Base-by-base conservation (phyloP, 2,888 invertebrate genomes). In the Dasysyrphus albostriatus region DNA sequence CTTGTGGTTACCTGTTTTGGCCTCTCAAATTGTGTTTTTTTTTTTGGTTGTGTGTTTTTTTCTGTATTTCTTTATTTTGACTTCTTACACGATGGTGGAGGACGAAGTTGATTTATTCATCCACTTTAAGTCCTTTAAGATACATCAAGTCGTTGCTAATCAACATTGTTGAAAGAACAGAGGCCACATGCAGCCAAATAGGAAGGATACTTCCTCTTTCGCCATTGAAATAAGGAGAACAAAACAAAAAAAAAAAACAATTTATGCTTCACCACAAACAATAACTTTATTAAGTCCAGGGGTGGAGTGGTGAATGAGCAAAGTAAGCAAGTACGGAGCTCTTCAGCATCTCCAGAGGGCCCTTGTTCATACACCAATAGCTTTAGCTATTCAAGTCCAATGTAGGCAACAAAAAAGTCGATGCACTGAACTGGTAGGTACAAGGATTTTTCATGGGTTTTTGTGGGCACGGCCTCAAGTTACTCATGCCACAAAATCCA, bases 71-170 rank as follows among this genome's bases (percentile, higher is more conserved):
- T 59, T 16, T 59, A 19, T 59, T 59, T 19, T 39, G 59, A 59
- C 59, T 61, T 14, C 24, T 1, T 19, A 19, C 3, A 42, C 7
- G 24, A 8, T 39, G 58, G 39, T 16, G 61, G 19, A 67, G 34
- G 16, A 39, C 61, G 9, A 63, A 78, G 51, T 78, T 82, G 77
- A 82, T 82, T 87, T 82, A 81, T 82, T 87, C 82, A 87, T 82
- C 29, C 70, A 82, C 85, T 87, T 87, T 63, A 85, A 81, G 81
- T 85, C 73, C 85, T 85, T 85, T 70, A 82, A 85, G 74, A 74
- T 72, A 78, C 63, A 81, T 56, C 73, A 78, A 77, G 77, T 74
- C 58, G 74, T 63, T 76, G 69, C 54, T 85, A 77, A 85, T 85
- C 81, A 80, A 80, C 51, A 76, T 75, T 49, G n/a, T 70, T 34